Percentiles rank a stretch among this genome's conserved stretches.
Conservation (phyloP, 1,140 invertebrate species). For the Bombus huntii region DNA sequence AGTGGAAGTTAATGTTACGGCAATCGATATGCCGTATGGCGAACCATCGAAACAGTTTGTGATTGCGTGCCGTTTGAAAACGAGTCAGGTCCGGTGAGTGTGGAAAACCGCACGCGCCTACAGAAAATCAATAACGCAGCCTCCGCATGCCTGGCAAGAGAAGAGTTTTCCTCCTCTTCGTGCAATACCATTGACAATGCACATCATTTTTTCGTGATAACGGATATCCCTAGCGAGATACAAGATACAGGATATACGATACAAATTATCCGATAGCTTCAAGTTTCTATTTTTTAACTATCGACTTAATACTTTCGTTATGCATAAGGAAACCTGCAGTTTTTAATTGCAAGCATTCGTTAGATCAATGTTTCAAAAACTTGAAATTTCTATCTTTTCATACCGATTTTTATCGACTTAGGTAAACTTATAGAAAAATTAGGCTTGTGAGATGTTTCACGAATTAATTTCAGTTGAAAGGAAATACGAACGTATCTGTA, state of each 20-base stretch:
- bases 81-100: conserved; percentile 46
- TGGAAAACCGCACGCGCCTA: conserved; percentile 70
- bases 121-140: conserved; percentile 70
- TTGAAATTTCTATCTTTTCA: not conserved
- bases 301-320: no score
- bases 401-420: not conserved
- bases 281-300: no score
- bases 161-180: conserved; percentile 51
- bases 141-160: conserved; percentile 44
- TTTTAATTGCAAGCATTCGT: not conserved
- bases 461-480: not conserved
- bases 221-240: not conserved
- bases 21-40: not conserved
- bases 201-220: conserved; percentile 1
- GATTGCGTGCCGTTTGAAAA: conserved; percentile 51
- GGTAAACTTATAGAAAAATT: not conserved
- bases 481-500: not conserved
- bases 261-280: no score
- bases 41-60: conserved; percentile 27
- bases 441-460: not conserved
- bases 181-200: conserved; percentile 28
- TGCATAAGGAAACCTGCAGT: not conserved
- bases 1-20: not conserved
- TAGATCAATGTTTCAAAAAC: not conserved
- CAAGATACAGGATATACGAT: no score